Evolutionary conservation across 2,888 invertebrate species (phyloP).

Genomic region (Drosophila neotestacea): DNA sequence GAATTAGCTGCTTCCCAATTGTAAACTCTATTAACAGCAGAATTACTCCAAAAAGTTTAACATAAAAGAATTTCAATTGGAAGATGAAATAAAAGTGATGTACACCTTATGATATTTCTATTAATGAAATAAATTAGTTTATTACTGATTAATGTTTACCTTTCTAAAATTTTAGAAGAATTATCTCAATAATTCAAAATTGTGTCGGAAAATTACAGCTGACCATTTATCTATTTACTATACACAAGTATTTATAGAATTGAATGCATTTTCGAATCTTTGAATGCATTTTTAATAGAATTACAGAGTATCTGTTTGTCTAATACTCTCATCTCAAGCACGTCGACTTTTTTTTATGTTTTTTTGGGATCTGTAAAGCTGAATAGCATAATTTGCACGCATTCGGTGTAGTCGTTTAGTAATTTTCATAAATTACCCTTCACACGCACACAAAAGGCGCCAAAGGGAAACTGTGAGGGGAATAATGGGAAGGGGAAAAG

Average conservation of each 20-base stretch:
- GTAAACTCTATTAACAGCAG: not conserved
- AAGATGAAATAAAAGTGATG: too few species aligned
- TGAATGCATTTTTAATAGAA: not conserved
- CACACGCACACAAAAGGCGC: slow-evolving; percentile 42
- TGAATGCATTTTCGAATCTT: not conserved
- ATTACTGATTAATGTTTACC: too few species aligned
- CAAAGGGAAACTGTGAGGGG: not conserved
- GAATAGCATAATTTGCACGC: slow-evolving; percentile 78
- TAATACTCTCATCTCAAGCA: not conserved
- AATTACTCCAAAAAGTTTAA: not conserved
- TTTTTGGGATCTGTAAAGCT: slow-evolving; percentile 27
- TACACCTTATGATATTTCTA: too few species aligned
- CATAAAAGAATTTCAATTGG: not conserved
- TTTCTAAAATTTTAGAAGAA: not conserved
- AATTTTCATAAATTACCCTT: slow-evolving; percentile 80
- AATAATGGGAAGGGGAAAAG: not conserved
- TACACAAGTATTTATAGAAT: too few species aligned
- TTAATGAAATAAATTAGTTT: too few species aligned
- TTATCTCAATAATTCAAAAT: not conserved
- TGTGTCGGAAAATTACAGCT: not conserved
- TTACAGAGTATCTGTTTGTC: slow-evolving; percentile 9
- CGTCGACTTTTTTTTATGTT: slow-evolving; percentile 2
- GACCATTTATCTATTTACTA: too few species aligned
- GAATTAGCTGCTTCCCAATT: not conserved
- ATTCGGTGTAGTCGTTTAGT: slow-evolving; percentile 74